These are phyloP conservation scores for Asteroscopus sphinx DNA, from an alignment of 2,888 invertebrate species.

Conservation along the genomic window DNA sequence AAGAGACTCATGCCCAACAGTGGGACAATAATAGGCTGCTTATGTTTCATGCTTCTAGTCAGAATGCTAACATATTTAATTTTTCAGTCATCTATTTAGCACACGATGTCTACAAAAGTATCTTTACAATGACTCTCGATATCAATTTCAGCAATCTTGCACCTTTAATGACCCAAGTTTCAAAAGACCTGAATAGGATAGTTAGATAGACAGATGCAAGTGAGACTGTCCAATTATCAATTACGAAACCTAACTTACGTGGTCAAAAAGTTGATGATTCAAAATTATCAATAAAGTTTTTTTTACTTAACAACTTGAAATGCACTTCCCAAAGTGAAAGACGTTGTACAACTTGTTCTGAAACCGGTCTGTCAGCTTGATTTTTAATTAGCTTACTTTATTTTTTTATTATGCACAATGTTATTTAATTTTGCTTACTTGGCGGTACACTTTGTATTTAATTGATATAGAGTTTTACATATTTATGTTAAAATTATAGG, in stretches of 20 bases:
- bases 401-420: conserved; percentile 12
- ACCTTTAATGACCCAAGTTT: conserved; percentile 25
- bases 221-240: background rate
- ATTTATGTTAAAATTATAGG: no score
- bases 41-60: no score
- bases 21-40: no score
- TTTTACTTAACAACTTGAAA: conserved; percentile 22
- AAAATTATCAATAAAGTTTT: conserved; percentile 14
- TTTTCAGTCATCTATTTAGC: no score
- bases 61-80: no score
- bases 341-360: conserved; percentile 31
- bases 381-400: conserved; percentile 30
- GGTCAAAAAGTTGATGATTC: conserved; percentile 9
- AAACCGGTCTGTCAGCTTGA: conserved; percentile 31
- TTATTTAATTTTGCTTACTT: background rate
- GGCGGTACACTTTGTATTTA: no score
- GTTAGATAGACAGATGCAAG: conserved; percentile 8
- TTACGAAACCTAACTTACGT: conserved; percentile 2
- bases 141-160: conserved; percentile 12
- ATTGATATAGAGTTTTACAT: no score
- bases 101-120: conserved; percentile 5
- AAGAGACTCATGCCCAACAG: no score
- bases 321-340: conserved; percentile 52
- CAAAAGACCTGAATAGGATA: background rate
- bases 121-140: conserved; percentile 1